These are phyloP conservation scores for Psilopogon haemacephalus DNA, from an alignment of 2,113 vertebrate species.

Conservation along the genomic window DNA sequence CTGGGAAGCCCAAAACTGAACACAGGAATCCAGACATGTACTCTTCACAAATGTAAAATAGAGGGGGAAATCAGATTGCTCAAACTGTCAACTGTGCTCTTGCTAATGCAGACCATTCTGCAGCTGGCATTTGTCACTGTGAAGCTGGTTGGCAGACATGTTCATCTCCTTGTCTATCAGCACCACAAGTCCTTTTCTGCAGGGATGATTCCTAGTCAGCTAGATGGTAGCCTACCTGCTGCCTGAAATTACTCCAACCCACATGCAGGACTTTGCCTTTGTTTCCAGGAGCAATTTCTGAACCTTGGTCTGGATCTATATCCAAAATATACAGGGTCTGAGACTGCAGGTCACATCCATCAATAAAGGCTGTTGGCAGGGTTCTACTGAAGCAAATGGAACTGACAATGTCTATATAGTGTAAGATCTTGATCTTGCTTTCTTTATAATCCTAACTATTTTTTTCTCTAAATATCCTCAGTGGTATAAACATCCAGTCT, in stretches of 20 bases:
- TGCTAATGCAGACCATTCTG: not conserved
- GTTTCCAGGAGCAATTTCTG: not conserved
- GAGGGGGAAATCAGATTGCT: not conserved
- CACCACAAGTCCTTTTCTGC: not conserved
- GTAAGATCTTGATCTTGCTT: not conserved
- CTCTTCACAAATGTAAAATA: not conserved
- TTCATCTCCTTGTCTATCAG: not conserved
- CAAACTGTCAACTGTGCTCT: not conserved
- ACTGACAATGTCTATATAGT: not conserved
- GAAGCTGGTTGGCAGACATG: not conserved
- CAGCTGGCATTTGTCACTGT: not conserved
- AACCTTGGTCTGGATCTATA: not conserved
- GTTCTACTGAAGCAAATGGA: not conserved
- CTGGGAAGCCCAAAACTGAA: not conserved
- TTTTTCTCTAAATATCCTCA: not conserved
- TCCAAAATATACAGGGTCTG: not conserved
- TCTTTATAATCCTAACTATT: not conserved
- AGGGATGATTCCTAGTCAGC: not conserved
- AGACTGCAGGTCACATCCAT: not conserved
- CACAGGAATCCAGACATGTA: not conserved
- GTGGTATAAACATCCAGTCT: not conserved
- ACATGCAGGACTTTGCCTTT: not conserved
- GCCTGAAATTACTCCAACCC: not conserved
- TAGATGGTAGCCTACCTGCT: not conserved
- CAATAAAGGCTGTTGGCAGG: not conserved